A percentile compares a stretch with the other conserved stretches of the same genome.
Evolutionary conservation across 2,113 vertebrate genomes (phyloP).

Genomic region (Cephalopholis sonnerati): DNA sequence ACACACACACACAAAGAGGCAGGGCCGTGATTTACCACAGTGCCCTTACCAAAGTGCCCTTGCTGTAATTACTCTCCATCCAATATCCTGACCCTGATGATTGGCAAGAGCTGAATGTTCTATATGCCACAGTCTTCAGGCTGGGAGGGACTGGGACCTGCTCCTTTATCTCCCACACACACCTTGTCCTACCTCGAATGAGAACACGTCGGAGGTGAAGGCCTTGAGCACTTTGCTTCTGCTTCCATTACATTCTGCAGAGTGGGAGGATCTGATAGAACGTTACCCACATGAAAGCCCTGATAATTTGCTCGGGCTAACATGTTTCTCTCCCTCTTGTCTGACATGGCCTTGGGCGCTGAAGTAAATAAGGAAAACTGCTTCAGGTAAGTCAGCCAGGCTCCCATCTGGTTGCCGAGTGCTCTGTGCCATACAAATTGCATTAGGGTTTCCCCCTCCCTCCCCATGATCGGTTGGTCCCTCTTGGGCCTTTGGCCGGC

Average conservation of each 20-base stretch:
- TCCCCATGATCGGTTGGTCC: slow-evolving; percentile 26
- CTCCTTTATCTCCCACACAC: slow-evolving; percentile 79
- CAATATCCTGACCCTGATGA: slow-evolving; percentile 75
- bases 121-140: slow-evolving; percentile 63
- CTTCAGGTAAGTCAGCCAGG: slow-evolving; percentile 69
- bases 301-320: slow-evolving; percentile 75
- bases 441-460: slow-evolving; percentile 56
- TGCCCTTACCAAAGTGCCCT: slow-evolving; percentile 68
- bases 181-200: slow-evolving; percentile 76
- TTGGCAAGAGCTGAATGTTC: slow-evolving; percentile 76
- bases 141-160: slow-evolving; percentile 56
- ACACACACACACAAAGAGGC: slow-evolving; percentile 8
- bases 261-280: slow-evolving; percentile 80
- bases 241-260: slow-evolving; percentile 78
- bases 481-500: slow-evolving; percentile 60
- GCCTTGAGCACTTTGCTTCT: slow-evolving; percentile 71
- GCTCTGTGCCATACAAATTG: slow-evolving; percentile 71
- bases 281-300: slow-evolving; percentile 72
- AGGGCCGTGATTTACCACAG: slow-evolving; percentile 68
- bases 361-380: slow-evolving; percentile 78
- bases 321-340: slow-evolving; percentile 70
- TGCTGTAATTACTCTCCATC: slow-evolving; percentile 79
- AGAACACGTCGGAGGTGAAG: slow-evolving; percentile 74
- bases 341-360: slow-evolving; percentile 74
- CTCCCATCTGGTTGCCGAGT: slow-evolving; percentile 69